phyloP scores from a whole-genome alignment of 2,113 vertebrate species.

The Numenius arquata region DNA sequence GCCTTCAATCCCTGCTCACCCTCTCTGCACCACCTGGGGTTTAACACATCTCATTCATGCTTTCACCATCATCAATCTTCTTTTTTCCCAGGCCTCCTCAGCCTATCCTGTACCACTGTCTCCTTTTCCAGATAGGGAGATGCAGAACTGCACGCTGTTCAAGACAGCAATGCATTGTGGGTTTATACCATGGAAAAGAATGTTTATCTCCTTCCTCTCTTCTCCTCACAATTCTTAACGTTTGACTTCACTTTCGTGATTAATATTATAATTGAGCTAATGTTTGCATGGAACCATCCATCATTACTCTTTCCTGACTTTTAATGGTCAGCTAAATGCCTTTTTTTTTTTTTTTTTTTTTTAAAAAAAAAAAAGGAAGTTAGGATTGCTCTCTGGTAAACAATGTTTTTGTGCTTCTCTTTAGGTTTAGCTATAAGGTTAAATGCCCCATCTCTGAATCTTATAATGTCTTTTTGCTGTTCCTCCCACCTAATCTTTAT shows the following conservation, averaged over 20 bases:
- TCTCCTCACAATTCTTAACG: background rate
- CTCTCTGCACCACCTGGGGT: background rate
- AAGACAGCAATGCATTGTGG: rapidly evolving
- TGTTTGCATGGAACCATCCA: background rate
- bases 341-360: background rate
- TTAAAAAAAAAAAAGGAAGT: background rate
- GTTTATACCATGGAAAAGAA: background rate
- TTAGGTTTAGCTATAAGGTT: background rate
- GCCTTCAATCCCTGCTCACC: background rate
- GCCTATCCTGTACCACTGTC: background rate
- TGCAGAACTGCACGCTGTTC: background rate
- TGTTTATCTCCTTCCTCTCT: background rate
- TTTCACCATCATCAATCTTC: background rate
- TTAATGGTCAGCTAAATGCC: background rate
- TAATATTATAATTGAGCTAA: background rate
- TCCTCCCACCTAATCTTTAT: background rate
- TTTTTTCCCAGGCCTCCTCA: background rate
- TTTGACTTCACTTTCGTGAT: background rate
- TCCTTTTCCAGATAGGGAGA: background rate
- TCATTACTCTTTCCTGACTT: background rate
- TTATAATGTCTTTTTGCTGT: background rate
- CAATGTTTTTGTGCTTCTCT: background rate
- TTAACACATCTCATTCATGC: background rate
- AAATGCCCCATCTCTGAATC: background rate
- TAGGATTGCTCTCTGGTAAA: background rate